These are phyloP conservation scores for Drosophila paulistorum DNA, from an alignment of 1,140 invertebrate species.

Conservation along the genomic window DNA sequence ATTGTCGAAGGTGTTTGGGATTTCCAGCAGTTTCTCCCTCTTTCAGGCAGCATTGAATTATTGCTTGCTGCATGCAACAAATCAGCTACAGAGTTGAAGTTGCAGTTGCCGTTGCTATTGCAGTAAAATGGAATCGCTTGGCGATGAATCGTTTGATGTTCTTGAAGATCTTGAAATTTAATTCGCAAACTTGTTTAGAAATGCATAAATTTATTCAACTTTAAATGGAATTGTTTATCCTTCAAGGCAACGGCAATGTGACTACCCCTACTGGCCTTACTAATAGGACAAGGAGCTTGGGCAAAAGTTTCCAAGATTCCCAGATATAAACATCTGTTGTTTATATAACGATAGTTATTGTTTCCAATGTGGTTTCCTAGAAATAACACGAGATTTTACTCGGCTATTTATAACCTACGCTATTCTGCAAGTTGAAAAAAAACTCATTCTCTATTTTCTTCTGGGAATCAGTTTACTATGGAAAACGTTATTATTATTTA, in stretches of 20 bases:
- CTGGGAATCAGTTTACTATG: not conserved
- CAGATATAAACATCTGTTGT: conserved; percentile 1
- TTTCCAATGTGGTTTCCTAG: not conserved
- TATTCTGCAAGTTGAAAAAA: not conserved
- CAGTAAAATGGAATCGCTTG: conserved; percentile 7
- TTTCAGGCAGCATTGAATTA: conserved; percentile 70
- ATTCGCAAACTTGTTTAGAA: not conserved
- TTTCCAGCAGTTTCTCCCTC: conserved; percentile 55
- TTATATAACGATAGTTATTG: not conserved
- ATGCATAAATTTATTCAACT: not conserved
- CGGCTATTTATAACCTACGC: not conserved
- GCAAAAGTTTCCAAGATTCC: too few species aligned
- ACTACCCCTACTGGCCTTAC: too few species aligned
- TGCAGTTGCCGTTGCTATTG: conserved; percentile 12
- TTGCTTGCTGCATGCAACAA: conserved; percentile 76
- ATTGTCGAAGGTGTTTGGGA: conserved; percentile 67
- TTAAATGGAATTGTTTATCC: not conserved
- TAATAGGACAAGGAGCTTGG: too few species aligned
- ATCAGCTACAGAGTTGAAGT: conserved; percentile 63
- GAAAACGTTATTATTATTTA: not conserved
- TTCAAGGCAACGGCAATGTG: too few species aligned
- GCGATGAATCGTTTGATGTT: conserved; percentile 2
- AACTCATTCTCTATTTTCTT: not conserved
- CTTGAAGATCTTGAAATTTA: not conserved
- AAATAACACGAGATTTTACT: not conserved